Conservation (phyloP, 2,888 invertebrate genomes). For the Penaeus monodon region DNA sequence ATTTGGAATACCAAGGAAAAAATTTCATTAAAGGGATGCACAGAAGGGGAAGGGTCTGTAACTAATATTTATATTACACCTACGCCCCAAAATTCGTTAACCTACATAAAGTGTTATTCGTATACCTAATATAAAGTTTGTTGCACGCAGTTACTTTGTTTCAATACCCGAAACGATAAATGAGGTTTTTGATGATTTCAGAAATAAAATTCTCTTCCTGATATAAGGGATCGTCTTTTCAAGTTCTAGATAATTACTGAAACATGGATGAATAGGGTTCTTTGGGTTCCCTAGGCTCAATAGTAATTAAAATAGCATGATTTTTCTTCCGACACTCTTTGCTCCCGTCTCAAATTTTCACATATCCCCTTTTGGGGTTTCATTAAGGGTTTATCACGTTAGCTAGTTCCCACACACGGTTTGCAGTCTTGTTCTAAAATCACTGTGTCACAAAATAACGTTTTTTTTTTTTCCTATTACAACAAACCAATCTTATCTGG, state of each 20-base stretch:
- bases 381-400: conserved; percentile 21
- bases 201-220: conserved; percentile 55
- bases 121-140: conserved; percentile 56
- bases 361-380: conserved; percentile 13
- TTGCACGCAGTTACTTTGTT: conserved; percentile 63
- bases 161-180: conserved; percentile 60
- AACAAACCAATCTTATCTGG: background rate
- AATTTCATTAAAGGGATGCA: conserved; percentile 28
- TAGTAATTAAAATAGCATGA: background rate
- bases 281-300: conserved; percentile 57
- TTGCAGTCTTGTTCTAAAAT: too few relatives aligned
- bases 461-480: background rate
- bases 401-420: conserved; percentile 14
- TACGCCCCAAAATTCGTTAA: conserved; percentile 59
- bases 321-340: conserved; percentile 25
- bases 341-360: conserved; percentile 36
- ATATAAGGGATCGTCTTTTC: conserved; percentile 38
- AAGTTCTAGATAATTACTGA: conserved; percentile 45
- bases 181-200: conserved; percentile 48
- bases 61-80: conserved; percentile 54
- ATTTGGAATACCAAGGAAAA: conserved; percentile 33
- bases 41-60: conserved; percentile 55
- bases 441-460: conserved; percentile 10
- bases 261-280: conserved; percentile 54
- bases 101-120: conserved; percentile 58